Conservation (phyloP, 1,140 invertebrate genomes). For the Cephus cinctus region DNA sequence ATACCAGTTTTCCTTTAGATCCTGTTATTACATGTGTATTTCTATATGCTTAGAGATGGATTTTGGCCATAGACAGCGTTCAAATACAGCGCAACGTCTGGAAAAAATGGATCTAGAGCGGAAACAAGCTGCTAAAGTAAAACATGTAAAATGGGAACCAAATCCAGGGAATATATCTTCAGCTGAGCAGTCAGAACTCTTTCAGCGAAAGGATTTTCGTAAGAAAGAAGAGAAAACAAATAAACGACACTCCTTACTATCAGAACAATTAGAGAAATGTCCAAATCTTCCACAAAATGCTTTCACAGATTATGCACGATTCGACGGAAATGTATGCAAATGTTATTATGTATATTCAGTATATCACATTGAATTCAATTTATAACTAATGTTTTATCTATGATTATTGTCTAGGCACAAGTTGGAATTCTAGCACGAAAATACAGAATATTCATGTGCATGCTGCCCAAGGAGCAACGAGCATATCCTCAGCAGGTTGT, state of each 20-base stretch:
- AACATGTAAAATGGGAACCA: constrained; percentile 76
- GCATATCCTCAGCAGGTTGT: constrained; percentile 82
- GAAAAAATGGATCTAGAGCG: constrained; percentile 87
- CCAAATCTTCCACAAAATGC: constrained; percentile 77
- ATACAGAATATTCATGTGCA: constrained; percentile 84
- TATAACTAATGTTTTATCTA: constrained; percentile 12
- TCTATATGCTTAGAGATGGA: constrained; percentile 57
- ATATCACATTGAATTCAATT: constrained; percentile 3
- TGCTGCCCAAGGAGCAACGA: constrained; percentile 76
- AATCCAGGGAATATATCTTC: constrained; percentile 53
- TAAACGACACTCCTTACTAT: constrained; percentile 62
- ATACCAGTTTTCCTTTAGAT: too few relatives aligned
- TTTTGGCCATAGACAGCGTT: constrained; percentile 66
- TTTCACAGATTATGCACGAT: constrained; percentile 86
- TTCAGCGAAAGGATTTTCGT: constrained; percentile 57
- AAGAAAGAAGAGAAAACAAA: constrained; percentile 53
- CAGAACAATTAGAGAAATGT: constrained; percentile 73
- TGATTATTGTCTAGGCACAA: constrained; percentile 61
- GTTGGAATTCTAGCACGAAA: constrained; percentile 74
- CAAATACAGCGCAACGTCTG: constrained; percentile 85
- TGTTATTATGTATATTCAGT: neutral
- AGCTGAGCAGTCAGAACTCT: constrained; percentile 69
- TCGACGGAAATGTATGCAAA: constrained; percentile 75
- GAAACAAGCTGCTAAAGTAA: constrained; percentile 76
- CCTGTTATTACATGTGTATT: too few relatives aligned